phyloP scores from a whole-genome alignment of 1,140 invertebrate species.

The Drosophila azteca region DNA sequence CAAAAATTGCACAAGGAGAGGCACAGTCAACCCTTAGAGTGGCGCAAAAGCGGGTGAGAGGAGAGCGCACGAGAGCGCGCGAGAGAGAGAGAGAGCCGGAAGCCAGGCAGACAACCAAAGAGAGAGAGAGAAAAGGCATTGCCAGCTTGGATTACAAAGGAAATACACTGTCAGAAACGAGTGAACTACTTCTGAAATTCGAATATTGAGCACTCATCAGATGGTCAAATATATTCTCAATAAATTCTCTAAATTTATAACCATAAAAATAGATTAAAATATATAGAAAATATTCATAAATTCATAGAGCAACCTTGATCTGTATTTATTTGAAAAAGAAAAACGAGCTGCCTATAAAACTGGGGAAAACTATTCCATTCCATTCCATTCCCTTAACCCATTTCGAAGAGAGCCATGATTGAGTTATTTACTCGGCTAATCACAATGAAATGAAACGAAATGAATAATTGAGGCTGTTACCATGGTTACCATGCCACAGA shows the following conservation, averaged over 20 bases:
- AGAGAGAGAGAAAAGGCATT: constrained; percentile 24
- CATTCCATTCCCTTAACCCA: constrained; percentile 23
- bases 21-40: constrained; percentile 8
- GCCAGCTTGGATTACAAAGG: constrained; percentile 12
- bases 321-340: too few species aligned
- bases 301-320: background rate
- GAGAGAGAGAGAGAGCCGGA: constrained; percentile 8
- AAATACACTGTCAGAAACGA: constrained; percentile 43
- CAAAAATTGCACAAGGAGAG: background rate
- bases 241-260: background rate
- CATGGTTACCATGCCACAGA: constrained; percentile 19
- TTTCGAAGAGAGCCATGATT: constrained; percentile 33
- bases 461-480: constrained; percentile 47
- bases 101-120: constrained; percentile 18
- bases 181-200: too few species aligned
- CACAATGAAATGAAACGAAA: constrained; percentile 9
- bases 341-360: background rate
- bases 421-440: constrained; percentile 43
- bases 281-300: too few species aligned
- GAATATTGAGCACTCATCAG: too few species aligned
- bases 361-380: constrained; percentile 29
- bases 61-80: background rate
- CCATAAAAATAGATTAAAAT: background rate
- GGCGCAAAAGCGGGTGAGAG: background rate
- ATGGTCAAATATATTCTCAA: too few species aligned